Evolutionary conservation across 2,113 vertebrate genomes (phyloP).

Genomic region (Piaya cayana): DNA sequence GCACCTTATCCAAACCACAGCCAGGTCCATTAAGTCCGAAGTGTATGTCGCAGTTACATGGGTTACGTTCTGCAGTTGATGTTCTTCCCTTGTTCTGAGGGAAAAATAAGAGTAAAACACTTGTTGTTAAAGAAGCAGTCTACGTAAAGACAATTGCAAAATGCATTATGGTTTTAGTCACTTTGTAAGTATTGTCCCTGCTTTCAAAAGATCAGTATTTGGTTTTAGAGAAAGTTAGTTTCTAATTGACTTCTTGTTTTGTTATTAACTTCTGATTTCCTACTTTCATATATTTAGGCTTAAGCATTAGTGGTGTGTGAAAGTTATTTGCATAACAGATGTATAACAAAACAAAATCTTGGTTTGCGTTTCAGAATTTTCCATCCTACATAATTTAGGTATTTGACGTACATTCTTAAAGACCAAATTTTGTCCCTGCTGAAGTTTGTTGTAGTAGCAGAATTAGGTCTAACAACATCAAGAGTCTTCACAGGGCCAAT

Average conservation of each 20-base stretch:
- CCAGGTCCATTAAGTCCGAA: neutral
- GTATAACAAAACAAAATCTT: neutral
- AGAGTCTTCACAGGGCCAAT: neutral
- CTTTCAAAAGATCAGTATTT: neutral
- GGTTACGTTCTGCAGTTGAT: neutral
- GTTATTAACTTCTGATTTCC: constrained; percentile 64
- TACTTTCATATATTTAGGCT: constrained; percentile 51
- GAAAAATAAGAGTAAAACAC: neutral
- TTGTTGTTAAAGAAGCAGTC: neutral
- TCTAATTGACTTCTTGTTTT: constrained; percentile 45
- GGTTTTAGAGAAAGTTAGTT: constrained; percentile 65
- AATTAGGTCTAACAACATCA: neutral
- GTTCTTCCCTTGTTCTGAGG: neutral
- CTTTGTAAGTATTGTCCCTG: neutral
- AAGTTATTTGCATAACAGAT: constrained; percentile 60
- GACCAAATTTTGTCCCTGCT: neutral
- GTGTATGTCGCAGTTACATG: neutral
- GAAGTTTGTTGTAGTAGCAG: neutral
- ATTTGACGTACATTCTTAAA: neutral
- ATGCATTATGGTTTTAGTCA: neutral
- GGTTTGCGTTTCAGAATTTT: constrained; percentile 17
- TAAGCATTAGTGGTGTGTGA: constrained; percentile 40
- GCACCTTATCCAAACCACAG: neutral
- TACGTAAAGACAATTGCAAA: neutral
- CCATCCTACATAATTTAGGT: neutral